Base-by-base conservation (phyloP, 1,140 invertebrate genomes). In the Triops longicaudatus region DNA sequence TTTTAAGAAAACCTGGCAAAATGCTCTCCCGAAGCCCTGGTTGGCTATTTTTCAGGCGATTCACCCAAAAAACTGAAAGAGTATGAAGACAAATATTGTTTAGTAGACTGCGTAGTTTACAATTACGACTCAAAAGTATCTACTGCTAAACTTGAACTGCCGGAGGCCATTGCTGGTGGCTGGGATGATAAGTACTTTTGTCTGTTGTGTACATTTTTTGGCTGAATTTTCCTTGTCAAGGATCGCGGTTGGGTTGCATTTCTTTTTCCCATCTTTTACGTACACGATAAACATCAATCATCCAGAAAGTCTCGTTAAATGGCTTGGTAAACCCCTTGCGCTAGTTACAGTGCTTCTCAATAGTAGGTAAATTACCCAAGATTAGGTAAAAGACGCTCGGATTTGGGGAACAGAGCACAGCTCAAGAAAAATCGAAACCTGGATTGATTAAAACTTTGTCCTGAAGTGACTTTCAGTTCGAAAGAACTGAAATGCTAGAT, bases 241-340 rank as follows among this genome's bases (percentile, higher is more conserved):
- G 22, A 17, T 22, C 12, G 72, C 73, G 26, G 12, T n/a, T 22
- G 76, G 72, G 22, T 28, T 77, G 14, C 76, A 77, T 28, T 77
- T 77, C 72, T 77, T 41, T 43, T 77, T 73, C 14, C 41, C 76
- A 0, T 73, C 76, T n/a, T 77, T 77, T 73, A 77, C 71, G 14
- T 74, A 73, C 41, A 72, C 10, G 17, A 26, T 77, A 12, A 77
- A 44, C 12, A 77, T 73, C n/a, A 77, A 77, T 27, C 76, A 77
- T 27, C 76, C 76, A 1, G 76, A 73, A 27, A 74, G 72, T 42
- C 72, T 77, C 14, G 41, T 77, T 43, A 77, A 77, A 73, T 77
- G 76, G 76, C 76, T 77, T 26, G 73, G 76, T 74, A 77, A 50
- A 50, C 28, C 7, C n/a, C 26, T 10, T 11, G 10, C 14, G 27